phyloP scores from a whole-genome alignment of 2,113 vertebrate genomes.

The Oncorhynchus tshawytscha region DNA sequence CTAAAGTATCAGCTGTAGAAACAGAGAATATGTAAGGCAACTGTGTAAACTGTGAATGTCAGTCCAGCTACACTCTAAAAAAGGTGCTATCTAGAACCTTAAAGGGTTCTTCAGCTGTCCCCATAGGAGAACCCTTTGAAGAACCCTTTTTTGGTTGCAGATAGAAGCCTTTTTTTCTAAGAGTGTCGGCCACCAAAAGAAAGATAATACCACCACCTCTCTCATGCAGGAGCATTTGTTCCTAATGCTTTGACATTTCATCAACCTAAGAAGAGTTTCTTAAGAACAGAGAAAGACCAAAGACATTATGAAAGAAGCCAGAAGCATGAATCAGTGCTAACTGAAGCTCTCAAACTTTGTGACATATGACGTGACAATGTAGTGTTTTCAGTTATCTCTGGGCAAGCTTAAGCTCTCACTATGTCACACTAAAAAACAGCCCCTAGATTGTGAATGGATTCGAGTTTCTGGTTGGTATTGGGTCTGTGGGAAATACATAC shows the following conservation, averaged over 20 bases:
- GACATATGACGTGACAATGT: neutral
- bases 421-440: conserved; percentile 1
- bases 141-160: too few species aligned
- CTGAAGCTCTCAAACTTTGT: neutral
- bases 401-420: neutral
- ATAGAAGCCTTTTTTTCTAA: too few species aligned
- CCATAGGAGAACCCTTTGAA: too few species aligned
- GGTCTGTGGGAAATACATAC: neutral
- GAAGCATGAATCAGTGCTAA: neutral
- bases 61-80: neutral
- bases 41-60: conserved; percentile 1
- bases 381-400: neutral
- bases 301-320: neutral
- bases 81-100: too few species aligned
- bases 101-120: too few species aligned
- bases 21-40: conserved; percentile 8
- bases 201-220: neutral
- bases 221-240: neutral
- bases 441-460: neutral
- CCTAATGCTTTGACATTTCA: neutral
- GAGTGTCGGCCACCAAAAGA: neutral
- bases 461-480: neutral
- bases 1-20: neutral
- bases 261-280: neutral
- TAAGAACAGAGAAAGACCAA: neutral